phyloP scores from a whole-genome alignment of 2,113 vertebrate genomes.

The Emydura subglobosa region DNA sequence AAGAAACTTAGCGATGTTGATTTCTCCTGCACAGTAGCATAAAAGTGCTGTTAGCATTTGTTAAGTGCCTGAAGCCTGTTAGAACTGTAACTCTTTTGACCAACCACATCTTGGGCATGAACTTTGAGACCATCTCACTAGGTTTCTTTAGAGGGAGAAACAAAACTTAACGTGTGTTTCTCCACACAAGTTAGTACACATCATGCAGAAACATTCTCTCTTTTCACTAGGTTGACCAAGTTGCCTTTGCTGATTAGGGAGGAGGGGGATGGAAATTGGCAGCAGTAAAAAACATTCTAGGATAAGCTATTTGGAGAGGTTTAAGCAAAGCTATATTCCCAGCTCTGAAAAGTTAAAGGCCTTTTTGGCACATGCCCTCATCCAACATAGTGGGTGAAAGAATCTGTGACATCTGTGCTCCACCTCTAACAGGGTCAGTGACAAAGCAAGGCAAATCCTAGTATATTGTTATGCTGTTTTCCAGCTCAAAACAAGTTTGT shows the following conservation, averaged over 20 bases:
- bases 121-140: neutral
- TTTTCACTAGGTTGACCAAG: neutral
- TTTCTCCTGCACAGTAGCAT: neutral
- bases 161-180: neutral
- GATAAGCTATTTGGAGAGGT: neutral
- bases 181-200: neutral
- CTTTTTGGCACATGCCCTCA: conserved; percentile 23
- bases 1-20: neutral
- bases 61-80: neutral
- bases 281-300: neutral
- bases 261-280: too few species aligned
- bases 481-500: neutral
- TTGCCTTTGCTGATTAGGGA: neutral
- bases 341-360: neutral
- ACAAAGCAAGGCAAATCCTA: neutral
- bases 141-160: neutral
- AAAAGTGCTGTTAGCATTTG: neutral
- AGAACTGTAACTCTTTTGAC: neutral
- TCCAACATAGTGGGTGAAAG: neutral
- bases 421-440: neutral
- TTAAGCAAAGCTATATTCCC: neutral
- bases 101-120: neutral
- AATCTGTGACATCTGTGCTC: conserved; percentile 18
- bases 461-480: conserved; percentile 2
- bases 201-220: neutral